A percentile compares a stretch with the other conserved stretches of the same genome.
phyloP scores from a whole-genome alignment of 2,113 vertebrate species.

The Burhinus bistriatus region DNA sequence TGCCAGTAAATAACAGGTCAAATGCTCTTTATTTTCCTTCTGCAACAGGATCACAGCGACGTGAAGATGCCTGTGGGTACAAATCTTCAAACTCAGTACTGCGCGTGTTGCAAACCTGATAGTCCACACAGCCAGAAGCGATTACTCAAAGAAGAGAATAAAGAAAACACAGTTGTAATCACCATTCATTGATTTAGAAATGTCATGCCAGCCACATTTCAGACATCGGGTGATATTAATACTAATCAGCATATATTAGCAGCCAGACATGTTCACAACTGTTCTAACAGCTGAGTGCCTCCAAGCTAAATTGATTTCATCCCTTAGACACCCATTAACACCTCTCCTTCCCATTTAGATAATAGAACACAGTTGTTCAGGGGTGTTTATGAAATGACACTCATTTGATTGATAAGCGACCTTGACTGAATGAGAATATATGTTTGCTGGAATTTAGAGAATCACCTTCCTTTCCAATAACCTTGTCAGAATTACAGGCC shows the following conservation, averaged over 20 bases:
- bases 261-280: slow-evolving; percentile 71
- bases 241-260: slow-evolving; percentile 72
- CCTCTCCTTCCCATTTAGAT: slow-evolving; percentile 59
- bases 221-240: slow-evolving; percentile 64
- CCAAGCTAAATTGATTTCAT: slow-evolving; percentile 70
- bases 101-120: neutral
- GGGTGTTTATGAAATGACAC: slow-evolving; percentile 61
- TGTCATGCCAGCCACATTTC: slow-evolving; percentile 55
- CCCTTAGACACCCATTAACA: slow-evolving; percentile 68
- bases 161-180: slow-evolving; percentile 26
- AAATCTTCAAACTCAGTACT: neutral
- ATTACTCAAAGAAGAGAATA: slow-evolving; percentile 2
- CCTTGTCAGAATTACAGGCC: neutral
- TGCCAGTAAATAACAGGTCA: neutral
- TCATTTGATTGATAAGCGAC: slow-evolving; percentile 70
- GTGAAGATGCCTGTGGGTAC: neutral
- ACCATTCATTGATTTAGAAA: slow-evolving; percentile 29
- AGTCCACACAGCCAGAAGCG: neutral
- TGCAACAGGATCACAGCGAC: fast-evolving
- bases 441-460: slow-evolving; percentile 26
- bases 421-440: slow-evolving; percentile 46
- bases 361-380: slow-evolving; percentile 70
- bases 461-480: slow-evolving; percentile 9
- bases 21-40: neutral
- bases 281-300: slow-evolving; percentile 70